Conservation (phyloP, 2,797 vertebrate genomes). For the Poecilia gillii region DNA sequence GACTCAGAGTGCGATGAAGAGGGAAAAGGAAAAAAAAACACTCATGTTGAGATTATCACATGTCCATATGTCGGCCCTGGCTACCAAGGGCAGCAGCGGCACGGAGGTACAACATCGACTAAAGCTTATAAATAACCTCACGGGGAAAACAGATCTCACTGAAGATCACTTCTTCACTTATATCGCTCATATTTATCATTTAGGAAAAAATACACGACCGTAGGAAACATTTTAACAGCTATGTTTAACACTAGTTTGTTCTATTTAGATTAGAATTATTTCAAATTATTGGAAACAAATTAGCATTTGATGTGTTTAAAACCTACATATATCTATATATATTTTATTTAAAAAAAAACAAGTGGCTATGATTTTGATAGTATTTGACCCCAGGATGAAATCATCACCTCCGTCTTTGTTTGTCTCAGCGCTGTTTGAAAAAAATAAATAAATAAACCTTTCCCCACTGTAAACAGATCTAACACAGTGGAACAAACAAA, state of each 20-base stretch:
- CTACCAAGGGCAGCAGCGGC: conserved; percentile 22
- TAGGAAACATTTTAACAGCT: neutral
- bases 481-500: neutral
- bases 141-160: neutral
- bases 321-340: neutral
- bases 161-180: conserved; percentile 4
- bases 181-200: neutral
- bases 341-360: neutral
- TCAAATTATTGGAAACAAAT: neutral
- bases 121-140: conserved; percentile 37
- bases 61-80: conserved; percentile 46
- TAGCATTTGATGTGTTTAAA: neutral
- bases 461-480: neutral
- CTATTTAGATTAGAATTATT: neutral
- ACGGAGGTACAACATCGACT: conserved; percentile 34
- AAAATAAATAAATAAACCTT: neutral
- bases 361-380: neutral
- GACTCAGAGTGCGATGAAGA: conserved; percentile 42
- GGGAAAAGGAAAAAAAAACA: conserved; percentile 10
- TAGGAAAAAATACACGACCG: neutral
- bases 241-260: neutral
- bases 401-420: neutral
- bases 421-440: neutral
- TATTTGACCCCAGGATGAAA: neutral
- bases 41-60: conserved; percentile 54